Base-by-base conservation (phyloP, 2,113 vertebrate species). In the Campylomormyrus numenius region DNA sequence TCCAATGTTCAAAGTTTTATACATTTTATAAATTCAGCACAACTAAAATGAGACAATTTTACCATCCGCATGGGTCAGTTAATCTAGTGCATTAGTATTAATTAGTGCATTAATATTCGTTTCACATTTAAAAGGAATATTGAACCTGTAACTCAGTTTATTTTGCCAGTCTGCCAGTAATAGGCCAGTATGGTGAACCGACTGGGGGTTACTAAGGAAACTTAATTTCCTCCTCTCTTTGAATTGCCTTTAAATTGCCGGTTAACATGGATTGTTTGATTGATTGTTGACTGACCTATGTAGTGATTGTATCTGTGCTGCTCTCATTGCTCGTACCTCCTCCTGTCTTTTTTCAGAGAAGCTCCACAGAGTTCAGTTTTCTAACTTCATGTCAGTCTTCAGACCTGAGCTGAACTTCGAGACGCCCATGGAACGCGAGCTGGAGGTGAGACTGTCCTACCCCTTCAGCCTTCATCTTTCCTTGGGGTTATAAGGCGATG, bases 401-500 rank as follows among this genome's bases (percentile, higher is more conserved):
- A 96, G 98, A 92, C 98, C 98, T 19, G 98, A 99, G 89, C 94
- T 99, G 17, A 94, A 95, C 91, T 95, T 97, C 92, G 97, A 99
- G 84, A 93, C 94, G 0, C 95, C 95, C 19, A 96, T 96, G 87
- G 98, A 98, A 87, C 95, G 85, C 77, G 97, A 99, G 89, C 90
- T 95, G 1, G 98, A 99, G 96, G 98, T 99, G 94, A 95, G 86
- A 92, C 91, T 15, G 5, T 52, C 50, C 42, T 1, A 1, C 80
- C 3, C 0, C 4, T 35, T 46, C 86, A 11, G 5, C 17, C 35
- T 83, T 21, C 10, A 13, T 31, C 62, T 70, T 31, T 70, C 3
- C 39, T 42, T 19, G 74, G 15, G 17, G 31, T 19, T 80, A 6
- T 42, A 42, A 80, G 74, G 31, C 31, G 10, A 42, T 1, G 48